Evolutionary conservation across 92 coral and sea anemone species (phyloP).

Genomic region (Epizoanthus rinbou): DNA sequence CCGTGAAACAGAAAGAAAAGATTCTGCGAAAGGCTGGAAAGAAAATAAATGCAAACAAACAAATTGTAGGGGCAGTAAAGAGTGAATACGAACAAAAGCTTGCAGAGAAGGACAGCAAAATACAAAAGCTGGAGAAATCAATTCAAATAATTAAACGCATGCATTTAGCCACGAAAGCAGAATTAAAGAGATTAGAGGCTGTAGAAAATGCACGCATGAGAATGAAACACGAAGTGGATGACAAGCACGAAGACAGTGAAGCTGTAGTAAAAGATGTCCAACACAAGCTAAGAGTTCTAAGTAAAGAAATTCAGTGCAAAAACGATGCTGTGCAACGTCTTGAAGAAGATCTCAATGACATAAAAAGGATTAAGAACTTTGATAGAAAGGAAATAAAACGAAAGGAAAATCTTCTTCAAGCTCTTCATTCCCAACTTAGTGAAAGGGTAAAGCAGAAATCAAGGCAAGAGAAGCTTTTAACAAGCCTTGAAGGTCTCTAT

Average conservation of each 20-base stretch:
- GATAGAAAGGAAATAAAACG: conserved; percentile 55
- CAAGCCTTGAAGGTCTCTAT: conserved; percentile 34
- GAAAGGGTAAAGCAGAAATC: conserved; percentile 71
- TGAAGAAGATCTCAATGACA: conserved; percentile 55
- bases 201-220: conserved; percentile 53
- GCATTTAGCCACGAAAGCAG: conserved; percentile 67
- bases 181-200: conserved; percentile 68
- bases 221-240: conserved; percentile 42
- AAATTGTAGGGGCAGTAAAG: conserved; percentile 39
- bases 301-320: conserved; percentile 54
- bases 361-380: conserved; percentile 28
- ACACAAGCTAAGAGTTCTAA: conserved; percentile 49
- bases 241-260: conserved; percentile 38
- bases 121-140: conserved; percentile 54
- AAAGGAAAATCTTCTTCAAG: conserved; percentile 63
- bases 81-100: conserved; percentile 46
- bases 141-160: conserved; percentile 63
- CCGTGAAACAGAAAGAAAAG: conserved; percentile 32
- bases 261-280: conserved; percentile 52
- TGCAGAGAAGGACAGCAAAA: conserved; percentile 57
- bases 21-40: conserved; percentile 41
- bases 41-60: conserved; percentile 28
- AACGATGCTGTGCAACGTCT: conserved; percentile 54
- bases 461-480: conserved; percentile 63
- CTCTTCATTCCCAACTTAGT: conserved; percentile 61